Evolutionary conservation across 2,113 vertebrate genomes (phyloP).

Genomic region (Tragelaphus imberbis): DNA sequence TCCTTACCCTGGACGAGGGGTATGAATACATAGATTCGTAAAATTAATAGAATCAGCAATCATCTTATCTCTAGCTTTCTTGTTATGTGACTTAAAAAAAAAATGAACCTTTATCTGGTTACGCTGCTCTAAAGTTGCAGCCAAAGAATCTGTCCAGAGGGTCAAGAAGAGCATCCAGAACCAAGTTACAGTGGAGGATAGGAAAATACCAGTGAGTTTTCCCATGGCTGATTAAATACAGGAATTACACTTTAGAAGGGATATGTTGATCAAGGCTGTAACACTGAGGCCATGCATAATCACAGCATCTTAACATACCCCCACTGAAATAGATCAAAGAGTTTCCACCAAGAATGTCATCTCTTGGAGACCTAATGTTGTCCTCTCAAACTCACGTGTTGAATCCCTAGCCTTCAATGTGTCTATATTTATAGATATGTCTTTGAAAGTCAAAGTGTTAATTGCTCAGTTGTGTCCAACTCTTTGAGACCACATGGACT

Average conservation of each 20-base stretch:
- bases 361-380: not conserved
- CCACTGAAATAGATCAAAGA: not conserved
- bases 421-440: not conserved
- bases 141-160: not conserved
- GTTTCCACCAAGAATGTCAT: not conserved
- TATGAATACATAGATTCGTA: not conserved
- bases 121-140: not conserved
- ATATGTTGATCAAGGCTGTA: not conserved
- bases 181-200: not conserved
- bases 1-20: too few relatives aligned
- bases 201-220: not conserved
- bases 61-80: not conserved
- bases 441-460: not conserved
- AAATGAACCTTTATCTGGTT: not conserved
- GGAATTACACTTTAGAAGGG: not conserved
- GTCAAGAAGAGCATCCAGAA: not conserved
- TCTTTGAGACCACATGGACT: not conserved
- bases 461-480: not conserved
- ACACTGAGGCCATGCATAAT: not conserved
- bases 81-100: not conserved
- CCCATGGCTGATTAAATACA: not conserved
- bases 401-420: not conserved
- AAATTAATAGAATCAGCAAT: not conserved
- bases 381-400: not conserved
- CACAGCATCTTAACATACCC: not conserved